These are phyloP conservation scores for Triplophysa bombifrons DNA, from an alignment of 2,797 vertebrate species.

Conservation along the genomic window DNA sequence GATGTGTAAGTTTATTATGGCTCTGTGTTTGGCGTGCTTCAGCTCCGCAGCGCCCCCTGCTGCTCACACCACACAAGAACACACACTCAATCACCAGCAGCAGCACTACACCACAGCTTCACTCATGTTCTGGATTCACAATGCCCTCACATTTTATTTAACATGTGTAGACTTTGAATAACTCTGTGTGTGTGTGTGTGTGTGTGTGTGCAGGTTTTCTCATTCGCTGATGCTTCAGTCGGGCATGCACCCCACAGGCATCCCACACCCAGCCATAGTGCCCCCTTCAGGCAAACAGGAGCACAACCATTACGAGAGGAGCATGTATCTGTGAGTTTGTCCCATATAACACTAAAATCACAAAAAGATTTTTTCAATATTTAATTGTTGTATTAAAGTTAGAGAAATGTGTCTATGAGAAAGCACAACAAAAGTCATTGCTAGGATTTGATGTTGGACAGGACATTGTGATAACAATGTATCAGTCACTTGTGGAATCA, in stretches of 20 bases:
- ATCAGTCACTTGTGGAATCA: too few relatives aligned
- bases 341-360: not conserved
- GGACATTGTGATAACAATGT: too few relatives aligned
- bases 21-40: not conserved
- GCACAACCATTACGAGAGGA: slow-evolving; percentile 89
- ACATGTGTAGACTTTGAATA: too few relatives aligned
- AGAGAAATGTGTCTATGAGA: too few relatives aligned
- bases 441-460: too few relatives aligned
- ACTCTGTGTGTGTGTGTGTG: slow-evolving; percentile 9
- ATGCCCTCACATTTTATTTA: too few relatives aligned
- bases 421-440: too few relatives aligned
- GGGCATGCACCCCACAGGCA: slow-evolving; percentile 93
- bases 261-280: slow-evolving; percentile 95
- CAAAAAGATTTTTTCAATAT: too few relatives aligned
- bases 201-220: slow-evolving; percentile 83
- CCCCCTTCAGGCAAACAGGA: slow-evolving; percentile 94
- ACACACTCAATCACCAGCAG: too few relatives aligned
- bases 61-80: slow-evolving; percentile 34
- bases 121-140: too few relatives aligned
- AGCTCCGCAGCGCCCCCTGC: slow-evolving; percentile 47
- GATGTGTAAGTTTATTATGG: not conserved
- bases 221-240: slow-evolving; percentile 93
- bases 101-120: too few relatives aligned
- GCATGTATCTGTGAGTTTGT: slow-evolving; percentile 84
- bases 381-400: too few relatives aligned